Conservation (phyloP, 2,888 invertebrate genomes). For the Drosophila subsilvestris region DNA sequence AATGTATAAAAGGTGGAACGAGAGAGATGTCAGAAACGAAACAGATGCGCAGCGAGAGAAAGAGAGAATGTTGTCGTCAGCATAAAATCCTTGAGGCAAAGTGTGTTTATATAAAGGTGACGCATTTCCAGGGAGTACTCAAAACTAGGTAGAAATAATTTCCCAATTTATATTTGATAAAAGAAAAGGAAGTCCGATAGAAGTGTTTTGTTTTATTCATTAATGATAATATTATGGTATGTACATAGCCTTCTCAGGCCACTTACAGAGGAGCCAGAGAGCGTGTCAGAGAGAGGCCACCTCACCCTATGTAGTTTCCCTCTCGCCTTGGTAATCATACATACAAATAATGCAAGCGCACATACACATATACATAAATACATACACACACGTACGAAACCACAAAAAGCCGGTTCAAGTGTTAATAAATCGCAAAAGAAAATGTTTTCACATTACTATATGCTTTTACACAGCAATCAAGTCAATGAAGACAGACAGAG, state of each 20-base stretch:
- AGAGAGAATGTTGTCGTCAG: background rate
- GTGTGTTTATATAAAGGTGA: background rate
- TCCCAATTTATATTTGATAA: background rate
- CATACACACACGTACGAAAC: background rate
- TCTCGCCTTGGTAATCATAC: too few relatives aligned
- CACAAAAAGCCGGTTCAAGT: conserved; percentile 1
- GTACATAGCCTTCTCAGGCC: background rate
- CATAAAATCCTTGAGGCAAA: conserved; percentile 27
- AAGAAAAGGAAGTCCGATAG: too few relatives aligned
- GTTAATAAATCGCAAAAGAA: background rate
- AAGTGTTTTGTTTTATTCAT: background rate
- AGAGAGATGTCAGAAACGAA: conserved; percentile 12
- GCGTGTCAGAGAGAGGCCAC: background rate
- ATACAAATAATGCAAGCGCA: too few relatives aligned
- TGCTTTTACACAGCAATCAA: background rate
- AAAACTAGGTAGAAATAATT: background rate
- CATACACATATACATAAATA: background rate
- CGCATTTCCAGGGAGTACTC: background rate
- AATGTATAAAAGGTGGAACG: conserved; percentile 35
- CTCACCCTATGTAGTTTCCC: background rate
- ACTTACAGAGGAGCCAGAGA: background rate
- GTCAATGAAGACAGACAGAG: background rate
- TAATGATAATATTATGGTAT: too few relatives aligned
- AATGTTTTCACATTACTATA: background rate
- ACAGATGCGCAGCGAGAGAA: conserved; percentile 26